Conservation (phyloP, 2,797 vertebrate genomes). For the Astyanax mexicanus region DNA sequence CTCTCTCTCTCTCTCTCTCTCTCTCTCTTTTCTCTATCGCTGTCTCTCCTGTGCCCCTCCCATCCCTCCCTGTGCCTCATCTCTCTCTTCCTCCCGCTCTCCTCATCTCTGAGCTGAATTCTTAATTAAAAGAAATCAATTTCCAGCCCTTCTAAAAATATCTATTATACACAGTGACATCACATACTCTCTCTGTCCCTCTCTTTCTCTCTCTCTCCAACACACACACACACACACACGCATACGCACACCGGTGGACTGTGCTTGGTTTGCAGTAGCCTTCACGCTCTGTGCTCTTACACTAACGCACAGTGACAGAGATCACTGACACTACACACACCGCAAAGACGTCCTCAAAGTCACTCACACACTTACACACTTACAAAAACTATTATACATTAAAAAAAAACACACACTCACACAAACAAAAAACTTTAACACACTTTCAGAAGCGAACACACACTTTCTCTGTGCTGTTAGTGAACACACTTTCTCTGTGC, state of each 20-base stretch:
- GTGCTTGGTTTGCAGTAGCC: background rate
- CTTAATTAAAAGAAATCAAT: conserved; percentile 65
- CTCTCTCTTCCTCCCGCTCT: too few relatives aligned
- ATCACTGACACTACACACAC: background rate
- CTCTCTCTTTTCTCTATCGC: too few relatives aligned
- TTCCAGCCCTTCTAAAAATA: conserved; percentile 68
- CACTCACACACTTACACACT: conserved; percentile 8
- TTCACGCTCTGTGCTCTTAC: background rate
- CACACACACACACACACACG: conserved; percentile 33
- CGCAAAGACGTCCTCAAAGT: background rate
- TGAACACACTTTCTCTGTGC: too few relatives aligned
- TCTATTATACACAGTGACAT: conserved; percentile 37
- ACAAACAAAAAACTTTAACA: background rate
- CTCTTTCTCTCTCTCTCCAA: conserved; percentile 13
- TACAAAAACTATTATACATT: background rate
- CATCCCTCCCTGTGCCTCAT: conserved; percentile 10
- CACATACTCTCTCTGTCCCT: background rate
- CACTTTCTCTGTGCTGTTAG: too few relatives aligned
- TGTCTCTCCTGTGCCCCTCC: too few relatives aligned
- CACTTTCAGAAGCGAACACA: background rate
- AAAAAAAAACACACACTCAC: background rate
- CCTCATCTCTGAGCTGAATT: conserved; percentile 57
- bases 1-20: conserved; percentile 7
- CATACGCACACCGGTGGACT: conserved; percentile 25
- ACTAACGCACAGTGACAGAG: conserved; percentile 18